Conservation (phyloP, 2,113 vertebrate genomes). For the Epinephelus cyanopodus region DNA sequence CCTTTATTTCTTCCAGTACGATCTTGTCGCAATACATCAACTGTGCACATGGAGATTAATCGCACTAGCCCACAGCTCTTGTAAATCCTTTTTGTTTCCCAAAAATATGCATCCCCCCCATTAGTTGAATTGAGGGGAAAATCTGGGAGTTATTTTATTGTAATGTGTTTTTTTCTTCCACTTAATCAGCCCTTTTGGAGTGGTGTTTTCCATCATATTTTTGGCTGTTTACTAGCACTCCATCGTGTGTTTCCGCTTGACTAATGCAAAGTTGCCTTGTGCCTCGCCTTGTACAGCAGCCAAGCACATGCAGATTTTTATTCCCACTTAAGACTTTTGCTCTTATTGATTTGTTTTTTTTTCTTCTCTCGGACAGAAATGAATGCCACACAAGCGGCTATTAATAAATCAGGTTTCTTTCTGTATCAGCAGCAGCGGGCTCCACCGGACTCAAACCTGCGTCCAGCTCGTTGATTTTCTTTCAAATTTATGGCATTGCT, state of each 20-base stretch:
- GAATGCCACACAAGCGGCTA: conserved; percentile 56
- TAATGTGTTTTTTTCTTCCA: conserved; percentile 48
- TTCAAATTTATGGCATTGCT: conserved; percentile 68
- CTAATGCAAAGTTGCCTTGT: conserved; percentile 53
- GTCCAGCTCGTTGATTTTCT: conserved; percentile 68
- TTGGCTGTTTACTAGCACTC: conserved; percentile 66
- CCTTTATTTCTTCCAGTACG: conserved; percentile 58
- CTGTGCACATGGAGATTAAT: conserved; percentile 67
- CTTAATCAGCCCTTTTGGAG: conserved; percentile 61
- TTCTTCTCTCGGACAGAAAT: conserved; percentile 31
- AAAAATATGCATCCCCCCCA: conserved; percentile 31
- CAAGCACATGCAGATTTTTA: conserved; percentile 62
- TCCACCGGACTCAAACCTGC: conserved; percentile 61
- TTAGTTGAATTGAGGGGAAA: conserved; percentile 43
- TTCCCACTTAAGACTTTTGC: conserved; percentile 46
- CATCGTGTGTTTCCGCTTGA: conserved; percentile 54
- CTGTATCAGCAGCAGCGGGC: conserved; percentile 45
- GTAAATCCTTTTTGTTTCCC: conserved; percentile 58
- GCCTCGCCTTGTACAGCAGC: conserved; percentile 45
- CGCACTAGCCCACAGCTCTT: conserved; percentile 54
- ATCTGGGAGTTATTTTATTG: conserved; percentile 76
- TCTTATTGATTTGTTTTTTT: conserved; percentile 58
- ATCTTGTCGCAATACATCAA: conserved; percentile 62
- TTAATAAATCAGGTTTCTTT: conserved; percentile 65
- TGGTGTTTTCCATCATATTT: conserved; percentile 68